Percentiles rank a stretch among this genome's conserved stretches.
Conservation (phyloP, 1,140 invertebrate genomes). For the Eriocheir sinensis region DNA sequence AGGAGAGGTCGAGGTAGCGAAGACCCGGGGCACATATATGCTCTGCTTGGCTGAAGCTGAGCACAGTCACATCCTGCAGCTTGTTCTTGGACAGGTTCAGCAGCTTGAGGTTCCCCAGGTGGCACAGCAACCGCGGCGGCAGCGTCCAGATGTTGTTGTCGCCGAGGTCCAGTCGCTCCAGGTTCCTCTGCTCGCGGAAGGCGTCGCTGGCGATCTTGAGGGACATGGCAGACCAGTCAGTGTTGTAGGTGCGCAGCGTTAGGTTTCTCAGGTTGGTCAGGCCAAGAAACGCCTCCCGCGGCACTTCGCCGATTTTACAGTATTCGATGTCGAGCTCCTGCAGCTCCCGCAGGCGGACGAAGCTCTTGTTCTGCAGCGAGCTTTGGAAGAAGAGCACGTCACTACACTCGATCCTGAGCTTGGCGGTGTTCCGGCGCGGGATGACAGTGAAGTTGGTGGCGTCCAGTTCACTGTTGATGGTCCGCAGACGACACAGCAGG, state of each 20-base stretch:
- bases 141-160: conserved; percentile 91
- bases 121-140: conserved; percentile 89
- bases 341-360: conserved; percentile 88
- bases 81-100: conserved; percentile 91
- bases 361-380: conserved; percentile 87
- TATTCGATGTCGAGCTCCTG: conserved; percentile 88
- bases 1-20: conserved; percentile 88
- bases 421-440: conserved; percentile 84
- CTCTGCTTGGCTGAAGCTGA: conserved; percentile 88
- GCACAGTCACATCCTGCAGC: conserved; percentile 91
- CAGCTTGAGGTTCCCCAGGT: conserved; percentile 86
- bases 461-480: conserved; percentile 91
- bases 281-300: conserved; percentile 86
- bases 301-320: conserved; percentile 90
- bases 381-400: conserved; percentile 91
- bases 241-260: conserved; percentile 88
- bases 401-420: conserved; percentile 89
- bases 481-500: conserved; percentile 89
- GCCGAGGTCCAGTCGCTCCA: conserved; percentile 86
- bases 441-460: conserved; percentile 94
- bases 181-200: conserved; percentile 76
- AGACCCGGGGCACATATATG: conserved; percentile 86
- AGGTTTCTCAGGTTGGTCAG: conserved; percentile 87
- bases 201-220: conserved; percentile 88
- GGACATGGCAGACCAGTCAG: conserved; percentile 89